Evolutionary conservation across 2,797 vertebrate genomes (phyloP), one percentile per base, ranked within the genome.

Genomic region (Telmatherina bonti): DNA sequence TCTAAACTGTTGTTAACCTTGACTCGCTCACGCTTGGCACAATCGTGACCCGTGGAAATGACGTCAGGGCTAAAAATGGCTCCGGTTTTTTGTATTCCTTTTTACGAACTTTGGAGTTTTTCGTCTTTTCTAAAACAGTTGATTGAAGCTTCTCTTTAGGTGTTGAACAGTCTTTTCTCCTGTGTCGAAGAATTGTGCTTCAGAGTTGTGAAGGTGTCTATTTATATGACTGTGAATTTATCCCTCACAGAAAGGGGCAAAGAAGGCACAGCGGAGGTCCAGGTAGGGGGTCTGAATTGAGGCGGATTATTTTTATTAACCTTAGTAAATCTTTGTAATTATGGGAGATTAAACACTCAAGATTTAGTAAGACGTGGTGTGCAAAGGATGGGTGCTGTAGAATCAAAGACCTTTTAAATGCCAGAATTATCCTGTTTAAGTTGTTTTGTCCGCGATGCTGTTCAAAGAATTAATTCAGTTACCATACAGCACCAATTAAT

Each of bases 311-410:
- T 94, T 93, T 92, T 93, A 91, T 91, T 91, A 93, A 91, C 88
- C 85, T 83, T 82, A 92, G 91, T 88, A 93, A 93, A 94, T 93
- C 92, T 94, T 88, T 91, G 93, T 93, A 94, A 95, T 94, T 93
- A 93, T 79, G 71, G 78, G 91, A 93, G 93, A 94, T 93, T 94
- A 94, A 89, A 89, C 90, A 85, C 88, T 90, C 76, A 77, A 91
- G 93, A 92, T 93, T 94, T 91, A 92, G 83, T 70, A 80, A 82
- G 81, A 83, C 86, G 36, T 79, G 86, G 91, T 86, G 88, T 83
- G 86, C 70, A 70, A 58, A 75, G 78, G 81, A 77, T 83, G 87
- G 75, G 81, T 88, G 83, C 67, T 80, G 73, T 62, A 62, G 74
- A 84, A 81, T 89, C 74, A 84, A 85, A 86, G 75, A 76, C 78